These are phyloP conservation scores for Andrena cerasifolii DNA, from an alignment of 1,140 invertebrate genomes.

Conservation along the genomic window DNA sequence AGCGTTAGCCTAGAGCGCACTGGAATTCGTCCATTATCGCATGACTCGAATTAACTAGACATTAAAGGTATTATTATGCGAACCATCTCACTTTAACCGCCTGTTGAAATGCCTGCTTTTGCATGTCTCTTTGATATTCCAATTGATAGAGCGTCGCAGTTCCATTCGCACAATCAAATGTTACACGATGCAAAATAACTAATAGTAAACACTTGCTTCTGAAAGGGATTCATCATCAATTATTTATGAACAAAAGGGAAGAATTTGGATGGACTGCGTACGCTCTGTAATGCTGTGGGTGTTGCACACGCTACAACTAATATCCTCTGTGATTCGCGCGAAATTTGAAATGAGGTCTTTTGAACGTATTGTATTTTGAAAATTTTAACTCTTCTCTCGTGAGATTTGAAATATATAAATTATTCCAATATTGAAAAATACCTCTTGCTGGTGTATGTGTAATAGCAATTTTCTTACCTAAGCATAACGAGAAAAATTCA, in stretches of 20 bases:
- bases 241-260: not conserved
- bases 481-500: no score
- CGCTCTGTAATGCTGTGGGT: conserved; percentile 35
- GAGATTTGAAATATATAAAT: no score
- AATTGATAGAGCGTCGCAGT: conserved; percentile 24
- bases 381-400: no score
- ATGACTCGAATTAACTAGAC: conserved; percentile 50
- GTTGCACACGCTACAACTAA: conserved; percentile 20
- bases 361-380: no score
- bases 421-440: no score
- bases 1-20: conserved; percentile 52
- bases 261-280: not conserved
- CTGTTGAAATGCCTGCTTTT: conserved; percentile 28
- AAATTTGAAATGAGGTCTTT: conserved; percentile 10
- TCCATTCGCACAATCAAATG: not conserved
- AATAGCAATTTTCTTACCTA: no score
- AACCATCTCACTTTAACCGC: conserved; percentile 24
- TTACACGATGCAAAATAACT: no score
- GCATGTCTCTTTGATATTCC: conserved; percentile 32
- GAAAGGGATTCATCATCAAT: no score
- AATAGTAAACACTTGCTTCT: no score
- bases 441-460: no score
- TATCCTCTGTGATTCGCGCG: conserved; percentile 12
- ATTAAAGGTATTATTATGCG: conserved; percentile 29
- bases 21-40: conserved; percentile 57